These are phyloP conservation scores for Artibeus jamaicensis DNA, from an alignment of 2,797 vertebrate genomes.

Conservation along the genomic window DNA sequence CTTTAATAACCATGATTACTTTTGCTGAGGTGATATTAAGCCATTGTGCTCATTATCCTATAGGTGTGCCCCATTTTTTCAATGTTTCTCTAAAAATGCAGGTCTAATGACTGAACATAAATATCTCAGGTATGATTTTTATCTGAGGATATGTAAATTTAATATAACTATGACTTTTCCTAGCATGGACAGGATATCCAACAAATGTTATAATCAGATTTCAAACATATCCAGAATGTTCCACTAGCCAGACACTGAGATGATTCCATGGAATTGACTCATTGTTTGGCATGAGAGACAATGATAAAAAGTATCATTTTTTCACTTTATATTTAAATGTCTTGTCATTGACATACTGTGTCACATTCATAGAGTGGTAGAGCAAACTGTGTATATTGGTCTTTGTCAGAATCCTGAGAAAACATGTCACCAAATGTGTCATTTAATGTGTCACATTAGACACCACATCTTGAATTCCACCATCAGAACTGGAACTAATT, in stretches of 20 bases:
- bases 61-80: background rate
- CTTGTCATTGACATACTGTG: background rate
- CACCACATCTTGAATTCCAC: conserved; percentile 35
- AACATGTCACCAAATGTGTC: background rate
- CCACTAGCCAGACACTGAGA: background rate
- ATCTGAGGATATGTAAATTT: background rate
- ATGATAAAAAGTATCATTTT: background rate
- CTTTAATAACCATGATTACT: background rate
- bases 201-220: background rate
- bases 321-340: conserved; percentile 32
- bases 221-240: background rate
- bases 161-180: background rate
- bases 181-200: background rate
- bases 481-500: conserved; percentile 58
- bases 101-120: background rate
- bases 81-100: background rate
- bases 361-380: background rate
- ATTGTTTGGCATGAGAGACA: background rate
- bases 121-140: background rate
- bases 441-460: conserved; percentile 8
- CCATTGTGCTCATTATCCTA: background rate
- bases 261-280: background rate
- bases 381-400: background rate
- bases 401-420: background rate
- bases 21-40: background rate